Conservation (phyloP, 2,797 vertebrate species). For the Kryptopterus vitreolus region DNA sequence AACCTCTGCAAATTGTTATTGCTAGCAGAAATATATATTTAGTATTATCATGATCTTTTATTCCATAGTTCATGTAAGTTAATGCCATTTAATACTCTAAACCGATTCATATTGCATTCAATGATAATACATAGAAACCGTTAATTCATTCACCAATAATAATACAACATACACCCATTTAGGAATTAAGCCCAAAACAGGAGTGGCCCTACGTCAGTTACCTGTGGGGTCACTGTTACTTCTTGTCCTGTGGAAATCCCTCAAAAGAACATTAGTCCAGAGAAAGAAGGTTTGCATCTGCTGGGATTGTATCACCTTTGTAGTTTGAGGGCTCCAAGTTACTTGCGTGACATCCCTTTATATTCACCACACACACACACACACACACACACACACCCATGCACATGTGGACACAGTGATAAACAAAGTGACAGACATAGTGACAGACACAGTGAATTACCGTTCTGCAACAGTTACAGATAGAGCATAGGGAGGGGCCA, state of each 20-base stretch:
- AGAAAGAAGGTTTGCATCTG: not conserved
- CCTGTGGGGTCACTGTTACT: not conserved
- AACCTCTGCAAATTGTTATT: not conserved
- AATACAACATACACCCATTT: not conserved
- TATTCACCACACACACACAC: conserved; percentile 12
- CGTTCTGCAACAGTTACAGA: conserved; percentile 9
- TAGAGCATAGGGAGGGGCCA: not conserved
- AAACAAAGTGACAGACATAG: conserved; percentile 14
- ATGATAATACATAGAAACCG: not conserved
- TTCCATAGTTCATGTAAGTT: not conserved
- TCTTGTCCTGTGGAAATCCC: not conserved
- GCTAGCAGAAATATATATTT: not conserved
- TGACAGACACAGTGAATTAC: conserved; percentile 11
- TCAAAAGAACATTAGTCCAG: not conserved
- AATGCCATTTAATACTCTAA: not conserved
- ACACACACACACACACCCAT: conserved; percentile 11
- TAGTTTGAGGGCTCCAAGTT: not conserved
- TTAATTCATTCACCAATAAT: not conserved
- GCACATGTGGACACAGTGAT: conserved; percentile 5
- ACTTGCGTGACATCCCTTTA: conserved; percentile 4
- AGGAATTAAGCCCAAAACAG: not conserved
- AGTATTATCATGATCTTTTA: not conserved
- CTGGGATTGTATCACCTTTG: not conserved
- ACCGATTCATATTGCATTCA: not conserved
- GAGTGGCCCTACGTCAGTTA: not conserved